Evolutionary conservation across 2,888 invertebrate species (phyloP).

Genomic region (Drosophila robusta): DNA sequence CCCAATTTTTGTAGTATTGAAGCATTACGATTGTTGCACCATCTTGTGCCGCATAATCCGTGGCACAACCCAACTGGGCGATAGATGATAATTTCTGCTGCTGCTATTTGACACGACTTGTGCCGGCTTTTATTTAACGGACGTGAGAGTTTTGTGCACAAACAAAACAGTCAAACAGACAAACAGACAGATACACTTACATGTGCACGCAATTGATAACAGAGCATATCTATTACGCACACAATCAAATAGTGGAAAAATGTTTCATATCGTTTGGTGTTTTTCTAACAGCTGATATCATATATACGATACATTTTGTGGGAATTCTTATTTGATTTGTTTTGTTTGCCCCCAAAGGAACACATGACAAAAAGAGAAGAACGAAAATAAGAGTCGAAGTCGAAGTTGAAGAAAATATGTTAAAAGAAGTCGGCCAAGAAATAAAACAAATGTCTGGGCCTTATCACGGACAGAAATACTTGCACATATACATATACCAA

Average conservation of each 20-base stretch:
- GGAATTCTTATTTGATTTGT: constrained; percentile 63
- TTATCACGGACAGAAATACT: constrained; percentile 28
- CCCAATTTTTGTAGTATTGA: background rate
- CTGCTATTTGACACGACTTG: constrained; percentile 25
- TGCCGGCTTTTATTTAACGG: constrained; percentile 55
- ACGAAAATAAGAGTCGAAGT: constrained; percentile 5
- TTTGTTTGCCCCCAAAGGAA: constrained; percentile 38
- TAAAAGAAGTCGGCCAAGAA: constrained; percentile 38
- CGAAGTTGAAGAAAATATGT: constrained; percentile 17
- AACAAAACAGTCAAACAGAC: constrained; percentile 58
- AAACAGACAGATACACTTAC: constrained; percentile 31
- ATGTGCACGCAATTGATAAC: constrained; percentile 56
- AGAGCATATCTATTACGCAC: constrained; percentile 63
- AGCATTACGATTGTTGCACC: constrained; percentile 16
- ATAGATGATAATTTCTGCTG: constrained; percentile 40
- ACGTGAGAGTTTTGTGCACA: constrained; percentile 75
- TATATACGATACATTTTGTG: constrained; percentile 34
- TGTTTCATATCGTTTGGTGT: constrained; percentile 16
- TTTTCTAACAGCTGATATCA: constrained; percentile 66
- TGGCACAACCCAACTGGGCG: constrained; percentile 3
- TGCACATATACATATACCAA: background rate
- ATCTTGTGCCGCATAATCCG: constrained; percentile 24
- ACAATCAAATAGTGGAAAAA: constrained; percentile 30
- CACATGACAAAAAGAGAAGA: background rate
- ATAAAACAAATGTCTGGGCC: constrained; percentile 40